Conservation (phyloP, 2,797 vertebrate species). For the Clamator glandarius region DNA sequence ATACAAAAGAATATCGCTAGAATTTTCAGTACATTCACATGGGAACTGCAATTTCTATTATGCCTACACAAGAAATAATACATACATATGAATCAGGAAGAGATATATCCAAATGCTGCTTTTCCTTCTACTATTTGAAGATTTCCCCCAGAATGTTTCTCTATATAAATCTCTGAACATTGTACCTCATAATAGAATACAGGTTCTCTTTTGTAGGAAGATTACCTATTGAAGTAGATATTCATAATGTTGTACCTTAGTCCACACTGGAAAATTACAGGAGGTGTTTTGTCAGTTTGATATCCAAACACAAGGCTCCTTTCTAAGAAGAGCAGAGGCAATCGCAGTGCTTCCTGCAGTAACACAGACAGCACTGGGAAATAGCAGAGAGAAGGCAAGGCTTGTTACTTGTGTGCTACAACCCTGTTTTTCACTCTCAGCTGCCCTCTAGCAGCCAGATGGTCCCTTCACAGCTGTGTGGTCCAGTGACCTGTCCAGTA, state of each 20-base stretch:
- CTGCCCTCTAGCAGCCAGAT: background rate
- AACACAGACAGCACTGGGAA: background rate
- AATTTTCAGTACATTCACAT: background rate
- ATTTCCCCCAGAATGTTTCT: background rate
- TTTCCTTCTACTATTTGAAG: background rate
- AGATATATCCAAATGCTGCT: background rate
- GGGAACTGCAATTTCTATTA: background rate
- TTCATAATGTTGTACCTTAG: background rate
- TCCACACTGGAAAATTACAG: background rate
- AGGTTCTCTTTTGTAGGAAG: background rate
- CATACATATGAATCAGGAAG: background rate
- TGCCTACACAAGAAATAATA: background rate
- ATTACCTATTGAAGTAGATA: background rate
- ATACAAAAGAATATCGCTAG: background rate
- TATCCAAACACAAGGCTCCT: background rate
- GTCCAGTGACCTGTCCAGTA: accelerated
- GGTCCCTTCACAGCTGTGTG: background rate
- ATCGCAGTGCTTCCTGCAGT: background rate
- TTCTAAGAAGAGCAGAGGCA: background rate
- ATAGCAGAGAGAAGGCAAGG: background rate
- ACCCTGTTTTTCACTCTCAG: background rate
- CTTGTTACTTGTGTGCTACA: background rate
- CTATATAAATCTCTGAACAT: background rate
- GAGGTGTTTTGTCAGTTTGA: background rate
- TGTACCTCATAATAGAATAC: background rate